Evolutionary conservation across 2,888 invertebrate genomes (phyloP).

Genomic region (Craniophora ligustri): DNA sequence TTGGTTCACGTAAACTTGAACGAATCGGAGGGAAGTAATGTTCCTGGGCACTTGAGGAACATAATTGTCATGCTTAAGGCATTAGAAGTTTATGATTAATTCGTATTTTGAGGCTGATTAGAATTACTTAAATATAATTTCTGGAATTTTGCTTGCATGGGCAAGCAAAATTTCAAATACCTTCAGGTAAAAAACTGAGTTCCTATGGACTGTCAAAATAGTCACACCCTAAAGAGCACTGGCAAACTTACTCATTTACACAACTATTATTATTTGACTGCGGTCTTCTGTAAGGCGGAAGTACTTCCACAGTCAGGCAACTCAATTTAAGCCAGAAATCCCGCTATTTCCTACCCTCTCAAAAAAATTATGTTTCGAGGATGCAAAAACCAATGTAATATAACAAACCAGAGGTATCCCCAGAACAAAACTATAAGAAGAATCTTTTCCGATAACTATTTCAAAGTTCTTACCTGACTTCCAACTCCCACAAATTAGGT

Average conservation of each 20-base stretch:
- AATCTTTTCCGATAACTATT: conserved; percentile 11
- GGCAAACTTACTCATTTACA: too few relatives aligned
- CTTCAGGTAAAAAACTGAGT: too few relatives aligned
- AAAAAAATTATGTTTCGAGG: too few relatives aligned
- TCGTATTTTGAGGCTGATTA: background rate
- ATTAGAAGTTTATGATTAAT: too few relatives aligned
- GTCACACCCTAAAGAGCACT: too few relatives aligned
- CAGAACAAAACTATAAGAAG: background rate
- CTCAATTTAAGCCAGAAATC: too few relatives aligned
- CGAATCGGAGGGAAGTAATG: conserved; percentile 27
- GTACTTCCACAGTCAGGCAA: too few relatives aligned
- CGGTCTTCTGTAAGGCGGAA: too few relatives aligned
- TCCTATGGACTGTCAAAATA: too few relatives aligned
- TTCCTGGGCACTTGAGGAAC: conserved; percentile 17
- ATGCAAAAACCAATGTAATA: background rate
- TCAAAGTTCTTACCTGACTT: conserved; percentile 12
- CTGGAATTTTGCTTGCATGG: background rate
- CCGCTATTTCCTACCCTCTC: too few relatives aligned
- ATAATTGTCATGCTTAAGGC: conserved; percentile 13
- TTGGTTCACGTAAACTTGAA: conserved; percentile 46
- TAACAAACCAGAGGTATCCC: background rate
- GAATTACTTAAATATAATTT: background rate
- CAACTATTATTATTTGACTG: too few relatives aligned
- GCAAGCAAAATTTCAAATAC: too few relatives aligned
- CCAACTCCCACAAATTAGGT: conserved; percentile 10